These are phyloP conservation scores for Fregetta grallaria DNA, from an alignment of 2,113 vertebrate species.

Conservation along the genomic window DNA sequence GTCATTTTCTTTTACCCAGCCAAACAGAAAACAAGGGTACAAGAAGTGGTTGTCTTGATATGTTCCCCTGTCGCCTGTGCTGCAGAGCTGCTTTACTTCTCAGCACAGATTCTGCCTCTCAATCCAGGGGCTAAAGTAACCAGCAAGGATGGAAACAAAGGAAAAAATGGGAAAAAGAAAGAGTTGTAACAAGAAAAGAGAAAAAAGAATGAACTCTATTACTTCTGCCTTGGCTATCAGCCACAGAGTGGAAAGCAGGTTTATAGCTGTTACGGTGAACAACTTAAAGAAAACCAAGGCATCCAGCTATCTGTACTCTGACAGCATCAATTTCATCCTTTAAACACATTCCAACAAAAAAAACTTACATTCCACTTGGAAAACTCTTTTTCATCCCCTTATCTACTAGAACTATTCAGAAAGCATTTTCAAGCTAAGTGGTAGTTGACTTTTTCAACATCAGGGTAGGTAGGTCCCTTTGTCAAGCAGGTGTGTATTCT, in stretches of 20 bases:
- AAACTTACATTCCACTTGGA: not conserved
- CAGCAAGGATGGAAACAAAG: not conserved
- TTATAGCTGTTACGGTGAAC: not conserved
- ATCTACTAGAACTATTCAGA: not conserved
- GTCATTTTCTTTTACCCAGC: not conserved
- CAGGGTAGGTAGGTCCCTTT: not conserved
- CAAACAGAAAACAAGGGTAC: not conserved
- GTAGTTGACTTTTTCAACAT: not conserved
- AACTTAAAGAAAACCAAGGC: slow-evolving; percentile 9
- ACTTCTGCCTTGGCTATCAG: not conserved
- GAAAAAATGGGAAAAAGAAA: not conserved
- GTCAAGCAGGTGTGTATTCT: not conserved
- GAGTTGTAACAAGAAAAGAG: not conserved
- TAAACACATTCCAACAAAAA: not conserved
- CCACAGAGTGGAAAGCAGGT: not conserved
- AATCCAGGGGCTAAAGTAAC: not conserved
- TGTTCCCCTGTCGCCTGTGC: not conserved
- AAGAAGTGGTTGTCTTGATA: not conserved
- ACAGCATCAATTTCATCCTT: not conserved
- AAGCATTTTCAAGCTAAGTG: not conserved
- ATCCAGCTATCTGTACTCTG: not conserved
- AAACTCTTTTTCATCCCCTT: slow-evolving; percentile 35
- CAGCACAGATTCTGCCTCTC: not conserved
- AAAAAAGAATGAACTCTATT: not conserved
- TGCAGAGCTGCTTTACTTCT: not conserved